phyloP scores from a whole-genome alignment of 2,113 vertebrate genomes.

The Callionymus lyra region DNA sequence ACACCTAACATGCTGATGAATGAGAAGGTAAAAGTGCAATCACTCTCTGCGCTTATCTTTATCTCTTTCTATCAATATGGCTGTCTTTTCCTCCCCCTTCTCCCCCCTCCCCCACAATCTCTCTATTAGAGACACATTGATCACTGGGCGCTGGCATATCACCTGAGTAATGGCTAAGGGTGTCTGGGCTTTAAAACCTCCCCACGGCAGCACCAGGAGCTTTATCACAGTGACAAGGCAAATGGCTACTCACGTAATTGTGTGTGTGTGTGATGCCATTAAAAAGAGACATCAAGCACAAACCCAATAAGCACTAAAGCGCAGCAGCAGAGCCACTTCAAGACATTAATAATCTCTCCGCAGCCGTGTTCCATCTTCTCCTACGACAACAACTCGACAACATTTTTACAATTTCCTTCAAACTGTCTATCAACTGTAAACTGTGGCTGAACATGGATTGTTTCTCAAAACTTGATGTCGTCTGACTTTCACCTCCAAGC shows the following conservation, averaged over 20 bases:
- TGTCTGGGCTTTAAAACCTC: constrained; percentile 9
- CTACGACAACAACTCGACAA: too few relatives aligned
- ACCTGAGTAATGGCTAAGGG: constrained; percentile 8
- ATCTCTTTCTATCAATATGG: constrained; percentile 48
- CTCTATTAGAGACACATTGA: constrained; percentile 8
- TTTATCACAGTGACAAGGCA: constrained; percentile 6
- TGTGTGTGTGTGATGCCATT: neutral
- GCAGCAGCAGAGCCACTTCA: constrained; percentile 1
- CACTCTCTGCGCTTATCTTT: constrained; percentile 47
- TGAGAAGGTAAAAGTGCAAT: constrained; percentile 58
- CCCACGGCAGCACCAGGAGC: constrained; percentile 1
- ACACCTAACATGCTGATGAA: constrained; percentile 35
- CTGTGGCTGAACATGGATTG: too few relatives aligned
- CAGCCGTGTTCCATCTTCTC: too few relatives aligned
- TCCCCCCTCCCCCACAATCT: constrained; percentile 1
- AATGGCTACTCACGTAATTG: constrained; percentile 5
- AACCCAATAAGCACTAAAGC: neutral
- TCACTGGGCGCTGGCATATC: constrained; percentile 1
- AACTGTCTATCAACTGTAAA: too few relatives aligned
- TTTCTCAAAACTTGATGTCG: too few relatives aligned
- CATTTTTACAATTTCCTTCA: too few relatives aligned
- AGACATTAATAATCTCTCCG: constrained; percentile 2
- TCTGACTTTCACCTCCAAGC: too few relatives aligned
- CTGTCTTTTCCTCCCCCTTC: constrained; percentile 15
- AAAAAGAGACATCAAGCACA: neutral